phyloP scores from a whole-genome alignment of 1,140 invertebrate species.

The Whitmania pigra region DNA sequence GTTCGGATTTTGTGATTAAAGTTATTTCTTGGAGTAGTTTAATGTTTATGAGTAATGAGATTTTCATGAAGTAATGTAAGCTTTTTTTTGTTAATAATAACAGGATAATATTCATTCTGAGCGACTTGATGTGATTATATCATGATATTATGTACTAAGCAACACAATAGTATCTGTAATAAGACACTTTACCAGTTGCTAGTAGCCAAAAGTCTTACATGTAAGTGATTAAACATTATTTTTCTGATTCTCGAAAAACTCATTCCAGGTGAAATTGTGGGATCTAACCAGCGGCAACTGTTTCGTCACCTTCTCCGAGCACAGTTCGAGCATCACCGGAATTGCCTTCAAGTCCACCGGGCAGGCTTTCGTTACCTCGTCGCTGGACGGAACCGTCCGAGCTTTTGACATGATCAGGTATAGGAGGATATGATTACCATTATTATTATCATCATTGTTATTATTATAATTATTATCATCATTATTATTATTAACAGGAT shows the following conservation, averaged over 20 bases:
- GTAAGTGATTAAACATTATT: too few species aligned
- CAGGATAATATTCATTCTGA: too few species aligned
- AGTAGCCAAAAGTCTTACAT: background rate
- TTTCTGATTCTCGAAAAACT: too few species aligned
- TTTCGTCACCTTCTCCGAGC: constrained; percentile 84
- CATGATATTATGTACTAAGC: too few species aligned
- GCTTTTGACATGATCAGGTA: constrained; percentile 79
- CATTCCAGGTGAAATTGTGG: constrained; percentile 72
- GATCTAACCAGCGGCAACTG: constrained; percentile 78
- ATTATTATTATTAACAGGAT: too few species aligned
- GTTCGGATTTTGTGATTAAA: constrained; percentile 13
- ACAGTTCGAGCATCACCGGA: constrained; percentile 63
- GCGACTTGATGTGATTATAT: too few species aligned
- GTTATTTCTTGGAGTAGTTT: background rate
- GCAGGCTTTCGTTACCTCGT: constrained; percentile 78
- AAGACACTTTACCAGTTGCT: too few species aligned
- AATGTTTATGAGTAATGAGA: background rate
- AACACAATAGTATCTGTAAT: too few species aligned
- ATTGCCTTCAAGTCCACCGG: constrained; percentile 76
- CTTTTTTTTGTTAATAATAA: too few species aligned
- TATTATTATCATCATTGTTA: too few species aligned
- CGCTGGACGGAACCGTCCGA: constrained; percentile 83
- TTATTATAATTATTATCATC: too few species aligned
- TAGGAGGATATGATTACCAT: background rate
- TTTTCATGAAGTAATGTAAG: background rate